A percentile compares a stretch with the other conserved stretches of the same genome.
These are phyloP conservation scores for Hippasteria phrygiana DNA, from an alignment of 53 echinoderm and acorn worm genomes.

Conservation along the genomic window DNA sequence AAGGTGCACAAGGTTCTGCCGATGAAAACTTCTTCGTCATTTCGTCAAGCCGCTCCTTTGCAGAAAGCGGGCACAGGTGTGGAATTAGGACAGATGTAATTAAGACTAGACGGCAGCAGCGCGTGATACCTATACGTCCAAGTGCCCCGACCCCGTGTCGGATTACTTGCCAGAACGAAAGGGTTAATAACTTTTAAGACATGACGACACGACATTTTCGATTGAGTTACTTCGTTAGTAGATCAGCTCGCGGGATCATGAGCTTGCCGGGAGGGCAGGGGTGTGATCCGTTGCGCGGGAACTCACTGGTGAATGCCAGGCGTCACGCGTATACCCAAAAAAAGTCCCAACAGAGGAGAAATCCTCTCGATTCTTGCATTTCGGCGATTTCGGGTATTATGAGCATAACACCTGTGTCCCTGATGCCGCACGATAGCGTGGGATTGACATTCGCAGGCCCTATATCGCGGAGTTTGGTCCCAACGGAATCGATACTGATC, in stretches of 20 bases:
- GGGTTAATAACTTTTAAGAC: not conserved
- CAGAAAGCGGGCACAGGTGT: not conserved
- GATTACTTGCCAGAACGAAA: not conserved
- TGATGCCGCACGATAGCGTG: not conserved
- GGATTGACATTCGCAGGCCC: not conserved
- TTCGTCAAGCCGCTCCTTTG: too few relatives aligned
- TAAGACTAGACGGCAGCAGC: not conserved
- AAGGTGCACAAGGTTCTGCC: too few relatives aligned
- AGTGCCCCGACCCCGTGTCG: not conserved
- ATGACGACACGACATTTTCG: not conserved
- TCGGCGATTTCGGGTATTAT: not conserved
- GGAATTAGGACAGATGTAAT: not conserved
- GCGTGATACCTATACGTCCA: not conserved
- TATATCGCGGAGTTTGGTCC: not conserved
- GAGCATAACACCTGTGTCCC: not conserved
- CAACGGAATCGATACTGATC: slow-evolving; percentile 28
- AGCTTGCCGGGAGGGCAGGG: not conserved
- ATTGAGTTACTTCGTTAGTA: slow-evolving; percentile 1
- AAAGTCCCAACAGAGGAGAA: not conserved
- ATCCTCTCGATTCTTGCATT: not conserved
- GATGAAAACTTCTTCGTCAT: too few relatives aligned
- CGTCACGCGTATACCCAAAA: not conserved
- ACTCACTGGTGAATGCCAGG: not conserved
- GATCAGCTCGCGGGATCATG: not conserved
- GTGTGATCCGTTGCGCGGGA: too few relatives aligned